A percentile compares a stretch with the other conserved stretches of the same genome.
phyloP scores from a whole-genome alignment of 2,888 invertebrate genomes.

The Acholoe squamosa region DNA sequence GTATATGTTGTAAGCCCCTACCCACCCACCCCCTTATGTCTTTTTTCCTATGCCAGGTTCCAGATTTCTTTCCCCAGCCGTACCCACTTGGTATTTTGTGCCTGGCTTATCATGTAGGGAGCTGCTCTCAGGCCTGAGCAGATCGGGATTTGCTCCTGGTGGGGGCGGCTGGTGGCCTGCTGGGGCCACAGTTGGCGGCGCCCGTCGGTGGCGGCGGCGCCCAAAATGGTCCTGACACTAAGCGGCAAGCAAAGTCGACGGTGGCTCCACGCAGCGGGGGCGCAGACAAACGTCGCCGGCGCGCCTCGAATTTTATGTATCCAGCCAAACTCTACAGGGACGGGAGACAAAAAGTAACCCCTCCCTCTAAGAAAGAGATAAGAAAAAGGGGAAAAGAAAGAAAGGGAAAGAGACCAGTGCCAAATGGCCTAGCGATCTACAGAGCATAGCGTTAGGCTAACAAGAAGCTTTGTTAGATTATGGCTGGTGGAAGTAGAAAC shows the following conservation, averaged over 20 bases:
- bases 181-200: neutral
- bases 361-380: no score
- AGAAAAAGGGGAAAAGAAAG: no score
- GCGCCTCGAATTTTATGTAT: neutral
- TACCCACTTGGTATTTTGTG: slow-evolving; percentile 4
- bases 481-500: no score
- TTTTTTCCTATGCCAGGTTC: no score
- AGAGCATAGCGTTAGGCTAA: no score
- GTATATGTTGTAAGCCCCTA: no score
- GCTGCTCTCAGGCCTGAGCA: neutral
- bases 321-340: neutral
- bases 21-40: no score
- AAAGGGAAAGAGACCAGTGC: no score
- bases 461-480: no score
- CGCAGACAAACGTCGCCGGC: slow-evolving; percentile 12
- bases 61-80: no score
- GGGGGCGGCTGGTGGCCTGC: neutral
- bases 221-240: slow-evolving; percentile 12
- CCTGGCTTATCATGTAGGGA: neutral
- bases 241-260: neutral
- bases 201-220: neutral
- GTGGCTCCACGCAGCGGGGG: slow-evolving; percentile 33
- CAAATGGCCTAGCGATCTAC: no score
- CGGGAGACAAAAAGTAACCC: neutral
- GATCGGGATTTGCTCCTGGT: neutral